A percentile compares a stretch with the other conserved stretches of the same genome.
Evolutionary conservation across 2,797 vertebrate genomes (phyloP).

Genomic region (Rhynchotus rufescens): DNA sequence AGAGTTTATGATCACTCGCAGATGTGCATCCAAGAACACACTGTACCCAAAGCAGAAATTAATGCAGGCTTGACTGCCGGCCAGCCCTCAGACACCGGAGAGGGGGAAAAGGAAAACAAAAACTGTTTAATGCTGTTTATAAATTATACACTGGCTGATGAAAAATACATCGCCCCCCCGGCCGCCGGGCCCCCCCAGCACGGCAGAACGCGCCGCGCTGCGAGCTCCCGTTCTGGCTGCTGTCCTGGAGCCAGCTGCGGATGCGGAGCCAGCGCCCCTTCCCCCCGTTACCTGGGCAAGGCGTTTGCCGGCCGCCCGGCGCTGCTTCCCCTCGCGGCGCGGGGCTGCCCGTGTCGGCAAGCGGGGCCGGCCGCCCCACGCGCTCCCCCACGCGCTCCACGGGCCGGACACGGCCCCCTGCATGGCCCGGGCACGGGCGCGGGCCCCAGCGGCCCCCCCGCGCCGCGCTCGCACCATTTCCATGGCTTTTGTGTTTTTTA

Average conservation of each 20-base stretch:
- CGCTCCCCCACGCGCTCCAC: too few species aligned
- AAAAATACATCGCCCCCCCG: constrained; percentile 81
- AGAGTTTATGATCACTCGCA: constrained; percentile 99
- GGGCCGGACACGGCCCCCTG: too few species aligned
- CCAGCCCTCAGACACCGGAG: constrained; percentile 92
- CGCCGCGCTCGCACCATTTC: constrained; percentile 61
- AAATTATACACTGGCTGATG: constrained; percentile 91
- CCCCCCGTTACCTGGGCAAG: constrained; percentile 75
- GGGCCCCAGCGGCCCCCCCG: too few species aligned
- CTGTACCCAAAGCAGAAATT: constrained; percentile 99
- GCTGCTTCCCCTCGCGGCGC: not conserved
- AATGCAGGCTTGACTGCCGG: constrained; percentile 96
- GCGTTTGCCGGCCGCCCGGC: constrained; percentile 33
- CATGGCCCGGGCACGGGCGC: too few species aligned
- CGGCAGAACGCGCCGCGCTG: too few species aligned
- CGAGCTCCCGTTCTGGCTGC: constrained; percentile 85
- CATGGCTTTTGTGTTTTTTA: constrained; percentile 78
- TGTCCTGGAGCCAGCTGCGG: constrained; percentile 80
- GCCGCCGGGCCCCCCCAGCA: too few species aligned
- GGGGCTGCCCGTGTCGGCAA: too few species aligned
- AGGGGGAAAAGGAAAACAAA: constrained; percentile 84
- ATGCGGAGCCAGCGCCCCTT: constrained; percentile 68
- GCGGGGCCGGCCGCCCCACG: too few species aligned
- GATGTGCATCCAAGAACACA: constrained; percentile 99
- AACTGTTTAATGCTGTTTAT: constrained; percentile 88